phyloP scores from a whole-genome alignment of 1,140 invertebrate genomes.

The Cryptotermes secundus region DNA sequence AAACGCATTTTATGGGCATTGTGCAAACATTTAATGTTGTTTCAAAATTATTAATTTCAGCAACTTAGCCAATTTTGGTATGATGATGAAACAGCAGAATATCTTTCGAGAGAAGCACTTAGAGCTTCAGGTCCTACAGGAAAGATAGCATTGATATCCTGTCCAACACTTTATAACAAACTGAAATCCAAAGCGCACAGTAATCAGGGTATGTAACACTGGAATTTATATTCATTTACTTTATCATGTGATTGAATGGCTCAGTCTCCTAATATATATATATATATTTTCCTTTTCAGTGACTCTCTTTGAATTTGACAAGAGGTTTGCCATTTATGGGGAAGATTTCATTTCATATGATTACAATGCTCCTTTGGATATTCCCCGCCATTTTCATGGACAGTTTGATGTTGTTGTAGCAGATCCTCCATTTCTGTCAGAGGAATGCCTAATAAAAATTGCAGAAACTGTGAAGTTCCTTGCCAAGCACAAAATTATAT shows the following conservation, averaged over 20 bases:
- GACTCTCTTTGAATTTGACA: slow-evolving; percentile 78
- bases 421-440: slow-evolving; percentile 92
- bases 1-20: background rate
- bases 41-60: slow-evolving; percentile 57
- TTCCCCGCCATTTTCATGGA: slow-evolving; percentile 61
- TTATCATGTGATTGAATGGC: background rate
- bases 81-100: slow-evolving; percentile 70
- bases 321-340: slow-evolving; percentile 75
- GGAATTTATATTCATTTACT: slow-evolving; percentile 18
- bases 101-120: slow-evolving; percentile 64
- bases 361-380: slow-evolving; percentile 75
- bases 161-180: slow-evolving; percentile 79
- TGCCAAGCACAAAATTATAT: slow-evolving; percentile 75
- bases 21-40: no score
- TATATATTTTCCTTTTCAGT: slow-evolving; percentile 61
- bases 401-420: slow-evolving; percentile 84
- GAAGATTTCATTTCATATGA: slow-evolving; percentile 87
- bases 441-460: slow-evolving; percentile 88
- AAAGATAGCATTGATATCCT: slow-evolving; percentile 83
- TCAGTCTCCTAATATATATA: background rate
- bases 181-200: slow-evolving; percentile 56
- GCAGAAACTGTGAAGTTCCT: slow-evolving; percentile 76
- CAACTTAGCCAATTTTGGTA: slow-evolving; percentile 98
- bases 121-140: slow-evolving; percentile 54
- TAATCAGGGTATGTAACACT: slow-evolving; percentile 35